A percentile compares a stretch with the other conserved stretches of the same genome.
Evolutionary conservation across 2,113 vertebrate species (phyloP).

Genomic region (Callorhinus ursinus): DNA sequence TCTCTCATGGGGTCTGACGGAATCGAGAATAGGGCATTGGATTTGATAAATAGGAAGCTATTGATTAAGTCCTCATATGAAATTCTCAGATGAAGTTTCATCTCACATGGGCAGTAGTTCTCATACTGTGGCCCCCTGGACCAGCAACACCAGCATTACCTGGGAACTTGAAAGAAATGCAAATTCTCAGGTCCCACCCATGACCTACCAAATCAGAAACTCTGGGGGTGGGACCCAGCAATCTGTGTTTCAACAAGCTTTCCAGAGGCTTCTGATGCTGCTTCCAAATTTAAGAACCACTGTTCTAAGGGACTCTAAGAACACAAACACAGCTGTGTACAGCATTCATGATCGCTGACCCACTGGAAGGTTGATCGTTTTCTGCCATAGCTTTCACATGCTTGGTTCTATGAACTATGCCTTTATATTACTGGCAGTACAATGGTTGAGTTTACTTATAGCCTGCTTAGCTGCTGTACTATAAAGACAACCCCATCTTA

Average conservation of each 20-base stretch:
- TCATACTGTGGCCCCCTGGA: not conserved
- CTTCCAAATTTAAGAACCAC: conserved; percentile 43
- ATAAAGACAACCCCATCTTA: not conserved
- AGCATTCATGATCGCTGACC: not conserved
- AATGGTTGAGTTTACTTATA: not conserved
- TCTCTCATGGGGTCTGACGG: not conserved
- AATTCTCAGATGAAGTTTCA: not conserved
- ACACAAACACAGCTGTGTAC: not conserved
- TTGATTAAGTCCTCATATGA: not conserved
- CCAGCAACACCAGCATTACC: not conserved
- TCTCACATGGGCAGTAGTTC: not conserved
- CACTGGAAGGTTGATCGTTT: not conserved
- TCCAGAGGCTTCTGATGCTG: not conserved
- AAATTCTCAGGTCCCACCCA: not conserved
- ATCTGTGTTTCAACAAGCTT: conserved; percentile 18
- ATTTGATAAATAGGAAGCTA: not conserved
- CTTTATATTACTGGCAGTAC: not conserved
- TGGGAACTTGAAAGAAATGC: not conserved
- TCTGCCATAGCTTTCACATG: not conserved
- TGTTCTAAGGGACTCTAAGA: not conserved
- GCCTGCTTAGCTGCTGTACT: not conserved
- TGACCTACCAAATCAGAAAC: not conserved
- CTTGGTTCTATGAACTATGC: not conserved
- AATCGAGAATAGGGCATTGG: not conserved
- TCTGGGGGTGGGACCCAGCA: not conserved